These are phyloP conservation scores for Trididemnum nubilum DNA, from an alignment of 23 tunicate genomes.

Conservation along the genomic window DNA sequence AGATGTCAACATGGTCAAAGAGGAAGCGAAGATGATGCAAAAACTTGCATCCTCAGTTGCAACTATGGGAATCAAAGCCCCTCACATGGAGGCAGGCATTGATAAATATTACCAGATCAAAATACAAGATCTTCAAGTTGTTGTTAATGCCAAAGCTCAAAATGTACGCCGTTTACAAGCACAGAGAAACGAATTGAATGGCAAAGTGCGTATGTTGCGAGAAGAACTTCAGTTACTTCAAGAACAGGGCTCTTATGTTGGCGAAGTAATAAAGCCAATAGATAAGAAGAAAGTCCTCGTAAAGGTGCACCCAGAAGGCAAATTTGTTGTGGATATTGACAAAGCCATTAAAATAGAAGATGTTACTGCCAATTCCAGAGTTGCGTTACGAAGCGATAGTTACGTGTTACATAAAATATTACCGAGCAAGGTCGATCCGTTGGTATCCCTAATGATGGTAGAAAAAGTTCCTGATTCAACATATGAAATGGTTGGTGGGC, in stretches of 20 bases:
- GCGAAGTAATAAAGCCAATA: slow-evolving; percentile 96
- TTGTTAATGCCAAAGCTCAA: slow-evolving; percentile 82
- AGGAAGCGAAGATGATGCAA: slow-evolving; percentile 67
- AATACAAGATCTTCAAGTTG: slow-evolving; percentile 81
- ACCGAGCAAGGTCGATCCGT: slow-evolving; percentile 97
- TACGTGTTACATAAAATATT: slow-evolving; percentile 91
- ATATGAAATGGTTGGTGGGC: slow-evolving; percentile 98
- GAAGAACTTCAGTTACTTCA: slow-evolving; percentile 93
- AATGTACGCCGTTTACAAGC: slow-evolving; percentile 93
- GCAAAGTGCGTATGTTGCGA: slow-evolving; percentile 83
- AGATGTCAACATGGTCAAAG: slow-evolving; percentile 38
- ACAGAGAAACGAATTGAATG: slow-evolving; percentile 88
- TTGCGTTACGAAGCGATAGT: slow-evolving; percentile 89
- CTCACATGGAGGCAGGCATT: slow-evolving; percentile 78
- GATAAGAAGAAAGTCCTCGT: slow-evolving; percentile 94
- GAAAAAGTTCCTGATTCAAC: slow-evolving; percentile 99
- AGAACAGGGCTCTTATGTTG: slow-evolving; percentile 96
- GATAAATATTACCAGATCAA: slow-evolving; percentile 86
- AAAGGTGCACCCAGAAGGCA: slow-evolving; percentile 96
- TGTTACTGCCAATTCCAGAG: slow-evolving; percentile 87
- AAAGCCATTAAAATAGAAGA: slow-evolving; percentile 89
- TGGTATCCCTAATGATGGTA: slow-evolving; percentile 98
- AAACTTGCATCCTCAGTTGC: slow-evolving; percentile 78
- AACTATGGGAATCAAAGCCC: slow-evolving; percentile 67
- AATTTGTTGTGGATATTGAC: slow-evolving; percentile 95